Base-by-base conservation (phyloP, 2,888 invertebrate genomes). In the Cataglyphis albicans region DNA sequence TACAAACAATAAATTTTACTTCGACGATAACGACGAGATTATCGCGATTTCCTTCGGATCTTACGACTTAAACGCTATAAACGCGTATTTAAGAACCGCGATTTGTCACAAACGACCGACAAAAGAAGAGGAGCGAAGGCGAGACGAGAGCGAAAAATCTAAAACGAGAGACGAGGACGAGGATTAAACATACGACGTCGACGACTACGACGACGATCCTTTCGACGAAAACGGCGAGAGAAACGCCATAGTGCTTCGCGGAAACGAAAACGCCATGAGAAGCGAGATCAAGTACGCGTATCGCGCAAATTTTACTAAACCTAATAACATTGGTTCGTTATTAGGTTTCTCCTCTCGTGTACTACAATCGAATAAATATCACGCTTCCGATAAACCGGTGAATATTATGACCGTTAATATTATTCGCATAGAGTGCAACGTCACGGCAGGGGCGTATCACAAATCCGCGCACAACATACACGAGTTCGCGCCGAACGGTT, bases 201-300 rank as follows among this genome's bases (percentile, higher is more conserved):
- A 3, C 1, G 21, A 57, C 57, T 10, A 10, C 57, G 10, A 57
- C 25, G 25, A 25, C 10, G 25, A 57, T 25, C 1, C 1, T 25
- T 25, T 25, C 10, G 12, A 10, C 21, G 9, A 55, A 0, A 9
- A 7, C 7, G n/a, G 9, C 15, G 44, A 44, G 0, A 44, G 9
- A 0, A 9, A 12, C 44, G 44, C 1, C 44, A 2, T 44, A 44
- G 35, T 0, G 35, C 6, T 35, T 32, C 72, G 72, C 9, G 57
- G 57, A 9, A 72, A 72, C 10, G 55, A 72, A 0, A 72, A 72
- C n/a, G 59, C 38, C 5, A 55, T 72, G 72, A 72, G 0, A 25
- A 25, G 25, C 25, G 25, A 25, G 41, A 35, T 55, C 32, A 72
- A 32, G 52, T 63, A n/a, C 29, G 75, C 21, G 3, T 25, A 57